Evolutionary conservation across 2,888 invertebrate genomes (phyloP), one percentile per base, ranked within the genome.

Genomic region (Sinodicranocentrus sp.): DNA sequence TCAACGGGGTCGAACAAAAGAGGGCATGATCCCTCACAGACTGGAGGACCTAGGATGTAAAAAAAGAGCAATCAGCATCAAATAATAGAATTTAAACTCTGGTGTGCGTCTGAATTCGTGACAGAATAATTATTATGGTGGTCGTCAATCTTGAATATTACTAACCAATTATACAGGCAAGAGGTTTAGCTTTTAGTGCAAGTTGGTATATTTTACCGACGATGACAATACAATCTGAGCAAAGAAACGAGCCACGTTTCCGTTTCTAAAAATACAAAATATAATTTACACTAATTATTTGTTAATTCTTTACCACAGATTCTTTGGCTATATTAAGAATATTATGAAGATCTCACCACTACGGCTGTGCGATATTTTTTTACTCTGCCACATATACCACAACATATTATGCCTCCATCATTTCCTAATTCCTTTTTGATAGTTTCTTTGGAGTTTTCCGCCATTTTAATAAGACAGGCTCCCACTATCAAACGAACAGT

Each of bases 241-340:
- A 86, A 8, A 86, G 54, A 48, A 83, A 86, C 17, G 84, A 61
- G 19, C 85, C 85, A 2, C 78, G 61, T 61, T 75, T 85, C n/a
- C 70, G 77, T 67, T 79, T 78, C 86, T 86, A 23, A 2, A 82
- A 48, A 54, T n/a, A 57, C 13, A 3, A 67, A 54, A 61, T 10
- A 59, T n/a, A n/a, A n/a, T n/a, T n/a, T n/a, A n/a, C n/a, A n/a
- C n/a, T n/a, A n/a, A n/a, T n/a, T n/a, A n/a, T n/a, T n/a, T n/a
- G n/a, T n/a, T n/a, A n/a, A n/a, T n/a, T n/a, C n/a, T n/a, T n/a
- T n/a, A n/a, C n/a, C n/a, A n/a, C n/a, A n/a, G n/a, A n/a, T n/a
- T n/a, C n/a, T n/a, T n/a, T n/a, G n/a, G n/a, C n/a, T n/a, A n/a
- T n/a, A n/a, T n/a, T n/a, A n/a, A n/a, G n/a, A n/a, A n/a, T n/a